Evolutionary conservation across 2,797 vertebrate species (phyloP).

Genomic region (Hozukius guyotensis): DNA sequence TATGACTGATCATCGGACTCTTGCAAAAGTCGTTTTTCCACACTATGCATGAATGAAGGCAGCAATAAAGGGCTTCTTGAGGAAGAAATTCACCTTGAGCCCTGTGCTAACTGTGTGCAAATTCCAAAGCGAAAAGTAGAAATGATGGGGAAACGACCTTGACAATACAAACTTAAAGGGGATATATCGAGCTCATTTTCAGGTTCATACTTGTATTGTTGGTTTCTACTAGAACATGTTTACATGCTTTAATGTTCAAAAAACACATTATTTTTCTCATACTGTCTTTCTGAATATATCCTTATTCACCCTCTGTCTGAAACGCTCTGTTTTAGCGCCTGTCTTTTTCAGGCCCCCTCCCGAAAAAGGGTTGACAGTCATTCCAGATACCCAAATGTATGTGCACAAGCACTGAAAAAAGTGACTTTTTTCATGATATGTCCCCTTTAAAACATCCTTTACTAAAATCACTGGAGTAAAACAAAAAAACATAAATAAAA

Average conservation of each 20-base stretch:
- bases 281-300: not conserved
- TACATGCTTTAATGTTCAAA: not conserved
- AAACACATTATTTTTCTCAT: not conserved
- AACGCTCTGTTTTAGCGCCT: not conserved
- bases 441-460: not conserved
- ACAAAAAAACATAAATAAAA: slow-evolving; percentile 3
- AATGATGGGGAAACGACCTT: not conserved
- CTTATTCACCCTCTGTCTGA: not conserved
- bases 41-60: not conserved
- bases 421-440: not conserved
- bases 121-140: not conserved
- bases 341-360: not conserved
- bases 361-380: not conserved
- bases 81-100: not conserved
- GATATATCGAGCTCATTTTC: not conserved
- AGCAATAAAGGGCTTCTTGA: not conserved
- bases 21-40: not conserved
- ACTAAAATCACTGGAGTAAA: not conserved
- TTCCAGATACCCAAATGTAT: not conserved
- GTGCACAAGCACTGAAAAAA: not conserved
- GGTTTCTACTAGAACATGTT: not conserved
- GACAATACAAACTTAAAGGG: not conserved
- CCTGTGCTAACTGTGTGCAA: not conserved
- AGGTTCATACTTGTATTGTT: not conserved
- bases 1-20: not conserved